A percentile compares a stretch with the other conserved stretches of the same genome.
Conservation (phyloP, 1,140 invertebrate genomes). For the Calliopsis andreniformis region DNA sequence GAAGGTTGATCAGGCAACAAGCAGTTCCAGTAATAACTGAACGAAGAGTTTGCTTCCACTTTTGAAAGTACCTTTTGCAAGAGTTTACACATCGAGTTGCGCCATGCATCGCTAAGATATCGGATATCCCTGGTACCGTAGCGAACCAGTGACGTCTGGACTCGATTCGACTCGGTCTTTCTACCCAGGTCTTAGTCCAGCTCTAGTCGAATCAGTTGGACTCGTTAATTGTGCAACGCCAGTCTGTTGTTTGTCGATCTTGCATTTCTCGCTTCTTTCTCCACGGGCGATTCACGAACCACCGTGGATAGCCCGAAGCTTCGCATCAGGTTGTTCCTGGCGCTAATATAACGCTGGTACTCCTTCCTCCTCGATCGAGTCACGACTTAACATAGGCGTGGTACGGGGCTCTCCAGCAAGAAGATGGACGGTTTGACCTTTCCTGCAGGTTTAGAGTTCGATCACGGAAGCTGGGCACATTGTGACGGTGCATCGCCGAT, state of each 20-base stretch:
- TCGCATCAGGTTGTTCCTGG: conserved; percentile 60
- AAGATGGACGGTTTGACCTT: conserved; percentile 73
- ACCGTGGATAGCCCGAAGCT: conserved; percentile 53
- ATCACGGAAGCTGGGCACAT: conserved; percentile 27
- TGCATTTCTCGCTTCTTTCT: conserved; percentile 47
- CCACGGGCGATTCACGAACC: conserved; percentile 62
- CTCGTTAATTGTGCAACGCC: conserved; percentile 63
- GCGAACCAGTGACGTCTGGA: conserved; percentile 46
- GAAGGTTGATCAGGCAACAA: not conserved
- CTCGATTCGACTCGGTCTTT: conserved; percentile 51
- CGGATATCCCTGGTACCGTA: conserved; percentile 15
- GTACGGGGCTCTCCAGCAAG: conserved; percentile 58
- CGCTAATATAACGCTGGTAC: conserved; percentile 62
- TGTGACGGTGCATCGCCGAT: not conserved
- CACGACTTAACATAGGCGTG: conserved; percentile 76
- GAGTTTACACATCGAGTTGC: not conserved
- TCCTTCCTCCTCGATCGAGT: conserved; percentile 69
- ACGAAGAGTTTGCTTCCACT: conserved; percentile 17
- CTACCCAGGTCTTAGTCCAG: conserved; percentile 28
- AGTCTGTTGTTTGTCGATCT: conserved; percentile 58
- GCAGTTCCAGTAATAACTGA: not conserved
- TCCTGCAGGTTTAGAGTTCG: conserved; percentile 54
- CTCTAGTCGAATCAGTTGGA: conserved; percentile 44
- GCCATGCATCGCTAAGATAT: conserved; percentile 16
- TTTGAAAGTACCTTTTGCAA: not conserved